A percentile compares a stretch with the other conserved stretches of the same genome.
phyloP scores from a whole-genome alignment of 2,888 invertebrate species.

The Anarsia innoxiella region DNA sequence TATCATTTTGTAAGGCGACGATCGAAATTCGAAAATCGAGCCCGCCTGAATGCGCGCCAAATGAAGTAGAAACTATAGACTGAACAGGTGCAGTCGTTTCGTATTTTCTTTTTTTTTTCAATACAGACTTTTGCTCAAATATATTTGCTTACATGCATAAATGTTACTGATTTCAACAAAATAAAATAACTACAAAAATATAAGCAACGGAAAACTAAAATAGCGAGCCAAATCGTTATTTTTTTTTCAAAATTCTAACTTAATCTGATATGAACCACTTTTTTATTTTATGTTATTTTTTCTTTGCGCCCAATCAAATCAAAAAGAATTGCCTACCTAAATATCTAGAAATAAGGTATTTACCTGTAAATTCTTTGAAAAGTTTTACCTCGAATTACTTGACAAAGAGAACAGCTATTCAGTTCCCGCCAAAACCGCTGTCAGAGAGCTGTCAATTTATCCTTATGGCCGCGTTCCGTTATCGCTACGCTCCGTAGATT shows the following conservation, averaged over 20 bases:
- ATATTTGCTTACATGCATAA: neutral
- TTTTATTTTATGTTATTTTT: too few relatives aligned
- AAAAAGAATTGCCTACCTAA: neutral
- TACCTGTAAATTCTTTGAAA: neutral
- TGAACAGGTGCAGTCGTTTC: slow-evolving; percentile 6
- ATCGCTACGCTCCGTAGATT: slow-evolving; percentile 62
- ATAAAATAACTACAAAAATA: neutral
- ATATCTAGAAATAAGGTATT: neutral
- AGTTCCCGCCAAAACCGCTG: slow-evolving; percentile 51
- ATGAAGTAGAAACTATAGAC: slow-evolving; percentile 60
- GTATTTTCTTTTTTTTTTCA: neutral
- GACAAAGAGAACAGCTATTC: slow-evolving; percentile 22
- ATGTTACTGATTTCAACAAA: neutral
- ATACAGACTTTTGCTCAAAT: neutral
- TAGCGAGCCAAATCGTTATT: too few relatives aligned
- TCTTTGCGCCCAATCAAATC: neutral
- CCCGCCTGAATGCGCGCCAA: slow-evolving; percentile 51
- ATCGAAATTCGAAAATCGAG: slow-evolving; percentile 58
- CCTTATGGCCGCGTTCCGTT: slow-evolving; percentile 51
- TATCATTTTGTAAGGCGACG: slow-evolving; percentile 23
- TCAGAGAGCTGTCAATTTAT: slow-evolving; percentile 56
- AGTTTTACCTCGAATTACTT: neutral
- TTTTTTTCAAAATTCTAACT: too few relatives aligned
- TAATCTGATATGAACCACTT: too few relatives aligned
- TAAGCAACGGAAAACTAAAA: too few relatives aligned